Conservation (phyloP, 64 coral and sea anemone species). For the Stylophora pistillata region DNA sequence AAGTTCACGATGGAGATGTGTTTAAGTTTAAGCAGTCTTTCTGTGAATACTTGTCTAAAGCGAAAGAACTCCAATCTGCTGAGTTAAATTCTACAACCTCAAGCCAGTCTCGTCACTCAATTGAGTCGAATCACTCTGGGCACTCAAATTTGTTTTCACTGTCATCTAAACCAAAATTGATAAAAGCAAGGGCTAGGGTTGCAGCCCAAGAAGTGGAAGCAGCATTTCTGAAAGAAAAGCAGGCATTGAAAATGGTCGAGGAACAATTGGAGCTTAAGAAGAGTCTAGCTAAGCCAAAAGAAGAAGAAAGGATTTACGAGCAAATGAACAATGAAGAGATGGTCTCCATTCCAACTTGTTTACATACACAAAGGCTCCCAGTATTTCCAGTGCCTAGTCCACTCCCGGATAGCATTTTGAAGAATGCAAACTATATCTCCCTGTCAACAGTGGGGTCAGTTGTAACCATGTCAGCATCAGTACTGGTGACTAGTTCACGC, state of each 20-base stretch:
- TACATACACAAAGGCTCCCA: neutral
- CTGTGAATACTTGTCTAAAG: conserved; percentile 43
- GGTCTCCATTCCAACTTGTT: neutral
- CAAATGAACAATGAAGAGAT: conserved; percentile 42
- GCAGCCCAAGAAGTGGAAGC: conserved; percentile 45
- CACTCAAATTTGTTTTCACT: conserved; percentile 8
- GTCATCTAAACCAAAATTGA: conserved; percentile 34
- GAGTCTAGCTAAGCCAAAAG: conserved; percentile 19
- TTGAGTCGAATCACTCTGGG: conserved; percentile 18
- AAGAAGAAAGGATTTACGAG: conserved; percentile 44
- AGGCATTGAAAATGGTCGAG: conserved; percentile 35
- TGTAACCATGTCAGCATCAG: neutral
- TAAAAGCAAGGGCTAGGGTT: conserved; percentile 19
- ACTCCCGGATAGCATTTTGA: neutral
- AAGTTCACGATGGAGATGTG: conserved; percentile 31
- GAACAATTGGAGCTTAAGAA: conserved; percentile 57
- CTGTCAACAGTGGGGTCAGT: neutral
- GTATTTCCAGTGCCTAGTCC: neutral
- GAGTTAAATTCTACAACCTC: neutral
- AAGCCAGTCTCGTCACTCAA: conserved; percentile 13
- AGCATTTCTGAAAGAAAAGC: conserved; percentile 32
- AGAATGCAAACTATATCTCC: neutral
- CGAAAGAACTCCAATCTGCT: neutral
- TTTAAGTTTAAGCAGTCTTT: conserved; percentile 51
- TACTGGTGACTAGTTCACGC: neutral